Evolutionary conservation across 1,140 invertebrate species (phyloP), one percentile per base, ranked within the genome.

Genomic region (Pogonus chalceus): DNA sequence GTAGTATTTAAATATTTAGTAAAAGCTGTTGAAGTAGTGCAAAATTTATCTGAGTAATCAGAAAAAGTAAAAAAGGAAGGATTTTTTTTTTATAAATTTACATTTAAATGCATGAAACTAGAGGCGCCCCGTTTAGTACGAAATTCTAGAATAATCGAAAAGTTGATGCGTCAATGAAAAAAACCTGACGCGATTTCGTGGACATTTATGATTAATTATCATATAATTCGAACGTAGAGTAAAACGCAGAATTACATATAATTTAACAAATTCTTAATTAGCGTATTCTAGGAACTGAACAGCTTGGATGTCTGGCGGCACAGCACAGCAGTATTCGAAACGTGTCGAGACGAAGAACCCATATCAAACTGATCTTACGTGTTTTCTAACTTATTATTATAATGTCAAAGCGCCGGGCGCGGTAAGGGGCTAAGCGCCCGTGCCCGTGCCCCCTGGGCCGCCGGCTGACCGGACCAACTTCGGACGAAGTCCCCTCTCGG

Each of bases 181-280:
- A 4, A 43, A 43, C 37, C 7, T 43, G 18, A 43, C 37, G 37
- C 37, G 18, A 43, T 18, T 43, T 43, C 18, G 37, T 43, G 9
- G 18, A 43, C 37, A 43, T 43, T 43, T 43, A 43, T 43, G 37
- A 43, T 43, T 43, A 43, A 43, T 43, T 43, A 43, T 18, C 14
- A 31, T 31, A 31, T 31, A 31, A 31, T 31, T 31, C 14, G 4
- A n/a, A 31, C 26, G 26, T 31, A 31, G 14, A 31, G 26, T 31
- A 31, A 31, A 31, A 31, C 26, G 26, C 4, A 31, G 26, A 53
- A 56, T 56, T 56, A 56, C 35, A 56, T 56, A 46, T 56, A 56
- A 56, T 56, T 54, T 57, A 49, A 53, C 51, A 49, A 53, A 57
- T 57, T 57, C 52, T 49, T 57, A 57, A 57, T 57, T 57, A 52